These are phyloP conservation scores for Chondrilla cf. caribensis DNA, from an alignment of 37 sponge, comb jelly and placozoan species.

Conservation along the genomic window DNA sequence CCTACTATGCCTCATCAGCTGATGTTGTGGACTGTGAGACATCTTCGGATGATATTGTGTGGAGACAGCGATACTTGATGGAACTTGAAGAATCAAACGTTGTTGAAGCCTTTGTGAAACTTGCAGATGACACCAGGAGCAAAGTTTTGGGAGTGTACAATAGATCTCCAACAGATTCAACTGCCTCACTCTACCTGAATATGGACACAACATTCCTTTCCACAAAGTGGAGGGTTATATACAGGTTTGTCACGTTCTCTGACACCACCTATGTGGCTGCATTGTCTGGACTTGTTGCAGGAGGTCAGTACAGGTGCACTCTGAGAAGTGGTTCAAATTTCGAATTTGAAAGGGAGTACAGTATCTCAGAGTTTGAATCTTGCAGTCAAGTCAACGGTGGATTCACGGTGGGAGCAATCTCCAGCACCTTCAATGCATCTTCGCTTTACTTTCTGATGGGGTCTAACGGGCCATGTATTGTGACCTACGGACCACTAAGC, in stretches of 20 bases:
- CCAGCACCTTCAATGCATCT: slow-evolving; percentile 48
- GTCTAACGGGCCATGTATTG: slow-evolving; percentile 60
- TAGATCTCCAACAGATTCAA: slow-evolving; percentile 43
- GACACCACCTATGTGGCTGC: slow-evolving; percentile 48
- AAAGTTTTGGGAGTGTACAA: slow-evolving; percentile 65
- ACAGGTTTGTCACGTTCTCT: slow-evolving; percentile 39
- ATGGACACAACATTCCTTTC: slow-evolving; percentile 45
- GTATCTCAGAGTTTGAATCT: slow-evolving; percentile 40
- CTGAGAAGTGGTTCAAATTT: slow-evolving; percentile 21
- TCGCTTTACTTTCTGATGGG: slow-evolving; percentile 36
- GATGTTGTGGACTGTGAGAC: background rate
- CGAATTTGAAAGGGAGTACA: slow-evolving; percentile 17
- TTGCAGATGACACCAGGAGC: slow-evolving; percentile 73
- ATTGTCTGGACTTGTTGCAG: slow-evolving; percentile 53
- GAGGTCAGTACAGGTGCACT: slow-evolving; percentile 48
- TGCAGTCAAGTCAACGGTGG: slow-evolving; percentile 59
- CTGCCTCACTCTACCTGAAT: slow-evolving; percentile 35
- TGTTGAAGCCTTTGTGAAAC: slow-evolving; percentile 29
- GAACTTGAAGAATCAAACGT: background rate
- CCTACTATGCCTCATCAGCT: background rate
- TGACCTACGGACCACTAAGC: slow-evolving; percentile 51
- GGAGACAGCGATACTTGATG: background rate
- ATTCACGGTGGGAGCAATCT: slow-evolving; percentile 46
- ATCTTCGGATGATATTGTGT: background rate
- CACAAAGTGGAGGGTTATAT: slow-evolving; percentile 4